Conservation (phyloP, 2,797 vertebrate species). For the Synaphobranchus kaupii region DNA sequence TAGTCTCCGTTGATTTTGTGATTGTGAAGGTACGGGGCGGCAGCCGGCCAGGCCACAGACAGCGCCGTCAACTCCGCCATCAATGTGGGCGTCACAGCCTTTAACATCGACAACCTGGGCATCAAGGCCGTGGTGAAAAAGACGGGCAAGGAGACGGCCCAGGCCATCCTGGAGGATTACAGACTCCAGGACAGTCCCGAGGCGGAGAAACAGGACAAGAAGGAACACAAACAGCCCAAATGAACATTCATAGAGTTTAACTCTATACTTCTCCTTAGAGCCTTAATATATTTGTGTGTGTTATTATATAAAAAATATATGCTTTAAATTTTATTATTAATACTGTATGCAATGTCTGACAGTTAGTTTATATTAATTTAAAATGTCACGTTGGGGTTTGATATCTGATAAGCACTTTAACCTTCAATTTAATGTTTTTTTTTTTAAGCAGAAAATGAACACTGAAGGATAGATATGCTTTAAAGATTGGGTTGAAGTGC, state of each 20-base stretch:
- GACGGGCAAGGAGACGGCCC: conserved; percentile 89
- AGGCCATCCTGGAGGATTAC: conserved; percentile 90
- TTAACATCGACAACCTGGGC: conserved; percentile 94
- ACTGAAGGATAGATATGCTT: not conserved
- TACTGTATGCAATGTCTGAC: conserved; percentile 59
- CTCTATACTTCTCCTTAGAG: conserved; percentile 40
- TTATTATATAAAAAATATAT: conserved; percentile 44
- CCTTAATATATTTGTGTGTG: conserved; percentile 61
- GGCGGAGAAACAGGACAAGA: conserved; percentile 60
- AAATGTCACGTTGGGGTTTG: conserved; percentile 45
- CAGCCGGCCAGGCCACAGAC: conserved; percentile 90
- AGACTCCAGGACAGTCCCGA: conserved; percentile 73
- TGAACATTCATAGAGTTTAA: conserved; percentile 18
- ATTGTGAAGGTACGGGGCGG: conserved; percentile 85
- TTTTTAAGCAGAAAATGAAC: not conserved
- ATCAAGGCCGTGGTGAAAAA: conserved; percentile 92
- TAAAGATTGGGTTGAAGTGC: not conserved
- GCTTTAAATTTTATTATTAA: conserved; percentile 59
- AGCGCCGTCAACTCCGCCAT: conserved; percentile 91
- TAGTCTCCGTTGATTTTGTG: conserved; percentile 47
- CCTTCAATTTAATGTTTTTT: conserved; percentile 11
- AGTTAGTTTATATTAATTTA: conserved; percentile 35
- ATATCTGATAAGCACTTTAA: conserved; percentile 65
- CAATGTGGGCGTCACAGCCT: conserved; percentile 89
- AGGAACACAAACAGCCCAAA: conserved; percentile 57